Evolutionary conservation across 2,113 vertebrate genomes (phyloP).

Genomic region (Dolichallabes microphthalmus): DNA sequence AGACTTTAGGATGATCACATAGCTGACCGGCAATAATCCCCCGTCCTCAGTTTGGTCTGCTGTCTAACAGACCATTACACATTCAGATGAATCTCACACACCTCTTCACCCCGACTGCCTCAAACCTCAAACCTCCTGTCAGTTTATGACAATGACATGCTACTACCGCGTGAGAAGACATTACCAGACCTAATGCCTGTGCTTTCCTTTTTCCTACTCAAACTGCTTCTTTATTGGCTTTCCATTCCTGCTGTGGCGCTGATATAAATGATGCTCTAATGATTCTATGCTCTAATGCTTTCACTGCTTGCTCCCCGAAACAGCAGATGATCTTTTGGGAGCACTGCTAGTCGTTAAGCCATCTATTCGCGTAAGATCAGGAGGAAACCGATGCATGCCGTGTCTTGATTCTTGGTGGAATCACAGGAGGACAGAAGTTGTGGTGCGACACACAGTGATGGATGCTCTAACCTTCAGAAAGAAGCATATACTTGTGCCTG

Average conservation of each 20-base stretch:
- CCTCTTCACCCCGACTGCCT: constrained; percentile 2
- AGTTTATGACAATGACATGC: background rate
- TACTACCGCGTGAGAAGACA: constrained; percentile 3
- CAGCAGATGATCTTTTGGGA: background rate
- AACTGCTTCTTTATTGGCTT: background rate
- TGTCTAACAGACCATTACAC: constrained; percentile 50
- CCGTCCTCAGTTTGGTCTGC: constrained; percentile 40
- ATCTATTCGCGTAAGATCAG: background rate
- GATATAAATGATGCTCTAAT: background rate
- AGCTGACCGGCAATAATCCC: constrained; percentile 38
- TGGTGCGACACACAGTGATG: background rate
- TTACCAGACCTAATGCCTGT: background rate
- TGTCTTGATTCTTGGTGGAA: background rate
- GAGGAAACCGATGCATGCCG: background rate
- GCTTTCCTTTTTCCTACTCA: too few species aligned
- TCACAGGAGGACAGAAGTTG: background rate
- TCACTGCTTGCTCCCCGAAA: background rate
- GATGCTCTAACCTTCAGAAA: background rate
- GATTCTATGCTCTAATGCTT: background rate
- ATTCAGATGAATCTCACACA: constrained; percentile 22
- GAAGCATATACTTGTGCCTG: background rate
- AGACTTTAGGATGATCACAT: background rate
- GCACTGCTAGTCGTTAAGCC: background rate
- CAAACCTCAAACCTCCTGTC: constrained; percentile 36
- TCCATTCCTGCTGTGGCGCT: background rate